Conservation (phyloP, 2,888 invertebrate species). For the Cantharis lateralis region DNA sequence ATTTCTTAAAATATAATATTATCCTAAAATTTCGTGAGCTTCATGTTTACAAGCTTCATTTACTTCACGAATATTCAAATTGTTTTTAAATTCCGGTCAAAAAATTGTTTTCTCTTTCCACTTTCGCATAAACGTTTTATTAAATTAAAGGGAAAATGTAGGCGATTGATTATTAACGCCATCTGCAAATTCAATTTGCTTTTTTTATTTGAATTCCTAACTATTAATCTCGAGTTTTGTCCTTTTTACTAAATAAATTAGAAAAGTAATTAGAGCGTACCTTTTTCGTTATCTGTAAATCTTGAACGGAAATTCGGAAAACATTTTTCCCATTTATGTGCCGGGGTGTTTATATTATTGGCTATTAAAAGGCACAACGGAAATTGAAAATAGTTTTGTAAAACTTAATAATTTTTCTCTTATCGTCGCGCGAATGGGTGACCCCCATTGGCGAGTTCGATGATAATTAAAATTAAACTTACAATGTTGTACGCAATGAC, state of each 20-base stretch:
- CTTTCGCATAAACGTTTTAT: background rate
- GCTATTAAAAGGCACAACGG: slow-evolving; percentile 49
- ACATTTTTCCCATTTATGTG: slow-evolving; percentile 32
- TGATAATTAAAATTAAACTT: background rate
- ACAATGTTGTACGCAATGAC: background rate
- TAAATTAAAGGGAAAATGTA: background rate
- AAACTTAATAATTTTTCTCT: slow-evolving; percentile 22
- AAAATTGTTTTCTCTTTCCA: background rate
- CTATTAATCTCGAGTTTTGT: background rate
- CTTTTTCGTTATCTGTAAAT: slow-evolving; percentile 25
- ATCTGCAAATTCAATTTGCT: background rate
- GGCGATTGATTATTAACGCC: background rate
- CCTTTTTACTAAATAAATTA: slow-evolving; percentile 4
- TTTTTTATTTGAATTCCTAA: background rate
- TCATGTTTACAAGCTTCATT: slow-evolving; percentile 21
- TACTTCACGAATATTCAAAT: slow-evolving; percentile 22
- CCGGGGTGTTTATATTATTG: slow-evolving; percentile 46
- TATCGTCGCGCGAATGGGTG: background rate
- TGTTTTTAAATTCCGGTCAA: slow-evolving; percentile 6
- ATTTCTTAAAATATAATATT: slow-evolving; percentile 16
- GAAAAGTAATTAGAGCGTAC: slow-evolving; percentile 18
- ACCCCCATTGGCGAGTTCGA: background rate
- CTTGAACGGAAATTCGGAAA: slow-evolving; percentile 20
- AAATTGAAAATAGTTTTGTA: slow-evolving; percentile 50
- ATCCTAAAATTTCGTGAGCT: slow-evolving; percentile 18